Evolutionary conservation across 2,888 invertebrate species (phyloP), one percentile per base, ranked within the genome.

Genomic region (Deilephila porcellus): DNA sequence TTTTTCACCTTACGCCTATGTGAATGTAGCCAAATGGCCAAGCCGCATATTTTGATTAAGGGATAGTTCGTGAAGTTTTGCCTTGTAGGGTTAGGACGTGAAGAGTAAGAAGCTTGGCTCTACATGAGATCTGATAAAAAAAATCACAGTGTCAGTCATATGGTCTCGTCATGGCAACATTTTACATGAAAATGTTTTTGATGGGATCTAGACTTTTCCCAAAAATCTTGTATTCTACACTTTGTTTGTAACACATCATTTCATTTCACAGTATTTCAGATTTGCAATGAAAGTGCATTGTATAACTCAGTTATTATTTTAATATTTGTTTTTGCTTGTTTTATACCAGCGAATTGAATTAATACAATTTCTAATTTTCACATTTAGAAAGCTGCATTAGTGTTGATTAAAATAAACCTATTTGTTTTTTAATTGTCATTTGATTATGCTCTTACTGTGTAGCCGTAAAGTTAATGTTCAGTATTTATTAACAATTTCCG

Each of bases 261-360:
- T 62, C 32, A 62, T 29, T n/a, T 45, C 37, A 37, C 64, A 20
- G 20, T 64, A 64, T 64, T 64, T 45, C 37, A 64, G 45, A 7
- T 64, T 19, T 29, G 29, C 64, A 80, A 82, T 78, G 83, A 84
- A 83, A 84, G 84, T 82, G 73, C 72, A 75, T 81, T 83, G 82
- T 79, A 79, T 85, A 81, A 85, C 14, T 32, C 62, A 76, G 37
- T 37, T 32, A 64, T 60, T 63, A 62, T 17, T 52, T 29, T 60
- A 45, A n/a, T 56, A 63, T 52, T 32, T 64, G 37, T 71, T 71
- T 73, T 45, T 62, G 34, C 17, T 25, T 32, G 34, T 53, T 73
- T 52, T 52, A 70, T 17, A 60, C 29, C 19, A 67, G 56, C 56
- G 37, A 70, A 56, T 70, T 70, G 19, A 59, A 60, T 73, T 60